Evolutionary conservation across 1,140 invertebrate genomes (phyloP).

Genomic region (Fopius arisanus): DNA sequence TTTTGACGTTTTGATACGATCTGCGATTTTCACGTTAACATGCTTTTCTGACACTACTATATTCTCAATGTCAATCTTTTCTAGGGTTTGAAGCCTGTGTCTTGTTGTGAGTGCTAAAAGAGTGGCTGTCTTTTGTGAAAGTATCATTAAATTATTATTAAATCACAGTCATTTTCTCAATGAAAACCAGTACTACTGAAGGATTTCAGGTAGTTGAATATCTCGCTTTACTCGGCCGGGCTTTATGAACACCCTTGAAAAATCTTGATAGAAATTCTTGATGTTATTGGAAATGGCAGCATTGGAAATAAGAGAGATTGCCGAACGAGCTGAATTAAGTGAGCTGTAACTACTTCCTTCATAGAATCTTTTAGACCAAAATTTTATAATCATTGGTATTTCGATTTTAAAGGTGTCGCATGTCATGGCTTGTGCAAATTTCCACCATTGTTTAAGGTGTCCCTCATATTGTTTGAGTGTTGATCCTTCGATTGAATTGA

Average conservation of each 20-base stretch:
- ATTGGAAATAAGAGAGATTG: slow-evolving; percentile 15
- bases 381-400: not conserved
- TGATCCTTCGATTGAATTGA: slow-evolving; percentile 7
- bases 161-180: not conserved
- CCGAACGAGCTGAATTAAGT: slow-evolving; percentile 19
- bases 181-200: slow-evolving; percentile 10
- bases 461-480: slow-evolving; percentile 25
- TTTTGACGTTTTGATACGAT: slow-evolving; percentile 16
- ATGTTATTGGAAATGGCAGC: not conserved
- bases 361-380: slow-evolving; percentile 8
- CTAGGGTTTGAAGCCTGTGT: no score
- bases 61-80: no score
- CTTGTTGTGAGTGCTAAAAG: no score
- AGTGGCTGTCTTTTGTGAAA: no score
- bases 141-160: not conserved
- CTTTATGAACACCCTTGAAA: no score
- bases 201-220: slow-evolving; percentile 24
- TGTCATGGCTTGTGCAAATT: not conserved
- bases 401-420: not conserved
- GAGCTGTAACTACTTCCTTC: slow-evolving; percentile 18
- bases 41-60: no score
- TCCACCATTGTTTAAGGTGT: slow-evolving; percentile 10
- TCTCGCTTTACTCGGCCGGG: not conserved
- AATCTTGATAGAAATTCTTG: no score
- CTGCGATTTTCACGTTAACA: not conserved